Evolutionary conservation across 2,113 vertebrate genomes (phyloP).

Genomic region (Grantiella picta): DNA sequence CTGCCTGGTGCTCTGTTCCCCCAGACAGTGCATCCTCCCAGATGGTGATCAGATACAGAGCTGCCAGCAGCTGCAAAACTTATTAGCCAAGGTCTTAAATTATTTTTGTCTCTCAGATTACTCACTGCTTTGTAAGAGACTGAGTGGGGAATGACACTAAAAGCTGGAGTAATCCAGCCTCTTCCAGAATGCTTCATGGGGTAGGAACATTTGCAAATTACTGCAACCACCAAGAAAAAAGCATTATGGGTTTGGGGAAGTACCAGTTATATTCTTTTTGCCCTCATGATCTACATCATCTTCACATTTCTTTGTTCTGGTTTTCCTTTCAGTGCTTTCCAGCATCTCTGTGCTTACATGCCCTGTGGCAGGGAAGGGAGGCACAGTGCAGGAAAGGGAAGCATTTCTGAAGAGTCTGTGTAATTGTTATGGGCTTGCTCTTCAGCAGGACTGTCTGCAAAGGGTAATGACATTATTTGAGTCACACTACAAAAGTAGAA

Average conservation of each 20-base stretch:
- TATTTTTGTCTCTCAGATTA: background rate
- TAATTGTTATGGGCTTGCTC: background rate
- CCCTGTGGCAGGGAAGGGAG: background rate
- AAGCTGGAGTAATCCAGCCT: background rate
- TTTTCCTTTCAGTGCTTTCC: background rate
- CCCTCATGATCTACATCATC: background rate
- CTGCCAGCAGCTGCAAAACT: background rate
- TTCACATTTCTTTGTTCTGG: background rate
- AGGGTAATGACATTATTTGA: background rate
- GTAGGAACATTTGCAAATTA: background rate
- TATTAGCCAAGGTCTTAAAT: background rate
- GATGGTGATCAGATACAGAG: background rate
- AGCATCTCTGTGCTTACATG: background rate
- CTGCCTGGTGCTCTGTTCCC: background rate
- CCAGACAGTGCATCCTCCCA: background rate
- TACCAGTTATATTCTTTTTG: background rate
- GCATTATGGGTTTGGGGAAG: background rate
- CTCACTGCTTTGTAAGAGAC: background rate
- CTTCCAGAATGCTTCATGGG: background rate
- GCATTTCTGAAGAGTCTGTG: background rate
- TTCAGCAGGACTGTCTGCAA: background rate
- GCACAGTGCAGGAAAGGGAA: background rate
- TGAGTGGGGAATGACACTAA: background rate
- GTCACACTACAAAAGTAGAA: background rate
- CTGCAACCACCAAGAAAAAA: background rate